These are phyloP conservation scores for Rhodeus uyekii DNA, from an alignment of 2,797 vertebrate genomes.

Conservation along the genomic window DNA sequence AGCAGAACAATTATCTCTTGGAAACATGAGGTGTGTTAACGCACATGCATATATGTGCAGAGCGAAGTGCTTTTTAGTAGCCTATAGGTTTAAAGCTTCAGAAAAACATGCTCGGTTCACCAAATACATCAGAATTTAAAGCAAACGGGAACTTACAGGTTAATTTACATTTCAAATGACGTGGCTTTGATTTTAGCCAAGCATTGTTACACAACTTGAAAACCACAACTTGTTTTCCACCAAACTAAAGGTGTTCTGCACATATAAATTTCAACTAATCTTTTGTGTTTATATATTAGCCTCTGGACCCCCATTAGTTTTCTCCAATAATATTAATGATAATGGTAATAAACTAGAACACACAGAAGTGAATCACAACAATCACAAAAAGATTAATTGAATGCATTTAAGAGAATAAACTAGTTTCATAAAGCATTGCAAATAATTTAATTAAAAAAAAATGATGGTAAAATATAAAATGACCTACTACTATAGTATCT, in stretches of 20 bases:
- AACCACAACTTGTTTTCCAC: conserved; percentile 20
- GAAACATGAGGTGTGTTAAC: conserved; percentile 31
- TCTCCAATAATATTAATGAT: too few species aligned
- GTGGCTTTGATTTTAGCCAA: conserved; percentile 40
- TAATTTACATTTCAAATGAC: conserved; percentile 52
- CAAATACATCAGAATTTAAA: conserved; percentile 10
- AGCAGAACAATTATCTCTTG: conserved; percentile 25
- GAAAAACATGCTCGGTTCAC: conserved; percentile 15
- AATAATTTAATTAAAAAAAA: too few species aligned
- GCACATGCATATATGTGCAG: conserved; percentile 33
- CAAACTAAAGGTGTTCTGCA: background rate
- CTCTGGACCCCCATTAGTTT: too few species aligned
- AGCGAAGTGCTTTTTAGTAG: conserved; percentile 40
- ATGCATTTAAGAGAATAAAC: too few species aligned
- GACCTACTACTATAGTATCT: too few species aligned
- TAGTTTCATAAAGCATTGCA: too few species aligned
- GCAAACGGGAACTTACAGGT: conserved; percentile 23
- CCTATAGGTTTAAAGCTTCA: conserved; percentile 31
- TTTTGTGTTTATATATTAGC: background rate
- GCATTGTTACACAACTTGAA: conserved; percentile 40
- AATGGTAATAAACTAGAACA: too few species aligned
- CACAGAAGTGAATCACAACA: too few species aligned
- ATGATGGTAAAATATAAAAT: too few species aligned
- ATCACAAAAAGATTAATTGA: too few species aligned
- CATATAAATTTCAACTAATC: background rate